Conservation (phyloP, 2,113 vertebrate genomes). For the Coracopsis vasa region DNA sequence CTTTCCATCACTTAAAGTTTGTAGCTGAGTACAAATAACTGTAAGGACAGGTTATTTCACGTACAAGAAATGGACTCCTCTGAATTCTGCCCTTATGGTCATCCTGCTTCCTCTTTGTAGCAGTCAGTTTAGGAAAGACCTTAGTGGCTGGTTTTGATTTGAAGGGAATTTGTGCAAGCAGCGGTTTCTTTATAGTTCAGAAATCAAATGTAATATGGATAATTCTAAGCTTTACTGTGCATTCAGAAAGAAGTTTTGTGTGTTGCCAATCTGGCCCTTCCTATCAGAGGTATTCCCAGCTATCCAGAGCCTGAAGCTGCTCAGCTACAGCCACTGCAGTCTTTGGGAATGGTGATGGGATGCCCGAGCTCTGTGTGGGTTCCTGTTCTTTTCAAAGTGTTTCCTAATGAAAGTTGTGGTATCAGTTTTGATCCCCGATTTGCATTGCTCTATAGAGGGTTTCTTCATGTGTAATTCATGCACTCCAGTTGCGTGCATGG, state of each 20-base stretch:
- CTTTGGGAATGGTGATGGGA: neutral
- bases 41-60: neutral
- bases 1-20: neutral
- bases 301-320: neutral
- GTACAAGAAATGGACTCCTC: neutral
- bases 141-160: neutral
- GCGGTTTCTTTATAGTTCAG: neutral
- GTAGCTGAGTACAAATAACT: neutral
- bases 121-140: neutral
- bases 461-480: conserved; percentile 43
- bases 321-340: neutral
- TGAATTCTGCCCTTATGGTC: neutral
- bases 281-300: neutral
- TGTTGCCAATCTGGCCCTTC: neutral
- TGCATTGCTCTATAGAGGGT: conserved; percentile 1
- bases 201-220: neutral
- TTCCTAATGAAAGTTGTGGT: neutral
- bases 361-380: neutral
- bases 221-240: neutral
- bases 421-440: neutral
- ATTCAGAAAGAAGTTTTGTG: neutral
- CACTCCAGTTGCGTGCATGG: neutral
- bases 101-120: neutral
- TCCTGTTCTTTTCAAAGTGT: conserved; percentile 35
- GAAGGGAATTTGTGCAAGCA: neutral